Percentiles rank a stretch among this genome's conserved stretches.
phyloP scores from a whole-genome alignment of 2,113 vertebrate genomes.

The Vombatus ursinus region DNA sequence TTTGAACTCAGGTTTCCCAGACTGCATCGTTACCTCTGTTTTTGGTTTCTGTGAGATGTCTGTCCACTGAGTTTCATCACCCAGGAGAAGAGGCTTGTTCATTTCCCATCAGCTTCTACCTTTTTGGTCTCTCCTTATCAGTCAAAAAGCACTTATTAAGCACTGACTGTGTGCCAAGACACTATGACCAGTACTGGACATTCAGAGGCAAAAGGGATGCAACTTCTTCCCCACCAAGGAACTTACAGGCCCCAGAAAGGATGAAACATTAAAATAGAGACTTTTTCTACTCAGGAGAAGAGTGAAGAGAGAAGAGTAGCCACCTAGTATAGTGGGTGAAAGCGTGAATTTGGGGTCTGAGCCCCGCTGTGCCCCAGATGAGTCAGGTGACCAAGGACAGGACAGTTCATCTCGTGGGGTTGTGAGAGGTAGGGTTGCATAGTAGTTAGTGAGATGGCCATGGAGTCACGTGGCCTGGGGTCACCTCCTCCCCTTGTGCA shows the following conservation, averaged over 20 bases:
- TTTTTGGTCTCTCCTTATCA: neutral
- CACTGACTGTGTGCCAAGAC: neutral
- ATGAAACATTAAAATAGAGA: neutral
- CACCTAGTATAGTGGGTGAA: neutral
- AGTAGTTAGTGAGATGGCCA: neutral
- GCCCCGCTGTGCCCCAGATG: neutral
- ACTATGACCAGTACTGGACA: neutral
- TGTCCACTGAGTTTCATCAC: neutral
- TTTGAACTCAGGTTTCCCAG: neutral
- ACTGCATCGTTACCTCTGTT: neutral
- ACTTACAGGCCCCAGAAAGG: neutral
- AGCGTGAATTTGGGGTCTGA: neutral
- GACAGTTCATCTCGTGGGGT: neutral
- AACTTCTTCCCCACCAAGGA: too few species aligned
- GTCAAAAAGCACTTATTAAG: neutral
- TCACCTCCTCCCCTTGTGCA: too few species aligned
- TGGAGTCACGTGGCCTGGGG: neutral
- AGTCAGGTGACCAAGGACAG: neutral
- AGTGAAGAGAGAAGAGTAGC: neutral
- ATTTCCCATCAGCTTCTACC: neutral
- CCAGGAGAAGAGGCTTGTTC: neutral
- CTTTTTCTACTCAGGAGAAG: too few species aligned
- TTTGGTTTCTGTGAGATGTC: conserved; percentile 7
- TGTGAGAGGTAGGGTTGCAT: neutral
- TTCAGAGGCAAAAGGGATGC: neutral